These are phyloP conservation scores for Channa argus DNA, from an alignment of 2,113 vertebrate species.

Conservation along the genomic window DNA sequence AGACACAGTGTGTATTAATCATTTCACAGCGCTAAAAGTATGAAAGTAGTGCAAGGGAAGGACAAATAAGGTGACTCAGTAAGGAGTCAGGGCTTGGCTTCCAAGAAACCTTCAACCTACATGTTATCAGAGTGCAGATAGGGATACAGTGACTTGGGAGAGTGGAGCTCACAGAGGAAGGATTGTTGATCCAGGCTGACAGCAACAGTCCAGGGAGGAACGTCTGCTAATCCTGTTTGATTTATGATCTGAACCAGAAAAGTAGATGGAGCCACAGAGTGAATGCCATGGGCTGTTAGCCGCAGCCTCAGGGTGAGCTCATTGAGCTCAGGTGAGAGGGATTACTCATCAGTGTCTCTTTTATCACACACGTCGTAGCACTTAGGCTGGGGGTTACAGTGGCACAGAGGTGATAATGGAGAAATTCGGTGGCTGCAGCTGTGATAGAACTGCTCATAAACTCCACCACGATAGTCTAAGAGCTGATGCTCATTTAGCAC, in stretches of 20 bases:
- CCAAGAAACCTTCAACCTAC: slow-evolving; percentile 13
- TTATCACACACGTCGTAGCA: slow-evolving; percentile 3
- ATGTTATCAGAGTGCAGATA: slow-evolving; percentile 37
- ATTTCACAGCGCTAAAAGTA: slow-evolving; percentile 16
- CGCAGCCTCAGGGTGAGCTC: slow-evolving; percentile 30
- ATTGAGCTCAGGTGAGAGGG: slow-evolving; percentile 39
- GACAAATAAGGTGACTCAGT: slow-evolving; percentile 19
- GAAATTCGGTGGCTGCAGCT: slow-evolving; percentile 8
- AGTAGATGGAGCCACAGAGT: slow-evolving; percentile 26
- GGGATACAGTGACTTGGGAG: slow-evolving; percentile 33
- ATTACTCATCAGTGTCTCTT: slow-evolving; percentile 32
- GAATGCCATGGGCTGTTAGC: slow-evolving; percentile 27
- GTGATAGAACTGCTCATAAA: neutral
- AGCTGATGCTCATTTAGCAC: neutral
- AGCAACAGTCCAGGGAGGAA: slow-evolving; percentile 31
- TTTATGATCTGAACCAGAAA: slow-evolving; percentile 61
- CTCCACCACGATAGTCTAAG: neutral
- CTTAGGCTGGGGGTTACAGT: slow-evolving; percentile 10
- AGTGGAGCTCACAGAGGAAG: slow-evolving; percentile 19
- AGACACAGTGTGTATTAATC: neutral
- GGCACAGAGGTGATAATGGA: slow-evolving; percentile 8
- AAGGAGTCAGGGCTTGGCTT: neutral
- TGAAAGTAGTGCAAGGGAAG: slow-evolving; percentile 21
- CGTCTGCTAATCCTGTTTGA: slow-evolving; percentile 59
- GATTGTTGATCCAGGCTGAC: slow-evolving; percentile 55